Conservation (phyloP, 1,140 invertebrate species). For the Drosophila tsacasi region DNA sequence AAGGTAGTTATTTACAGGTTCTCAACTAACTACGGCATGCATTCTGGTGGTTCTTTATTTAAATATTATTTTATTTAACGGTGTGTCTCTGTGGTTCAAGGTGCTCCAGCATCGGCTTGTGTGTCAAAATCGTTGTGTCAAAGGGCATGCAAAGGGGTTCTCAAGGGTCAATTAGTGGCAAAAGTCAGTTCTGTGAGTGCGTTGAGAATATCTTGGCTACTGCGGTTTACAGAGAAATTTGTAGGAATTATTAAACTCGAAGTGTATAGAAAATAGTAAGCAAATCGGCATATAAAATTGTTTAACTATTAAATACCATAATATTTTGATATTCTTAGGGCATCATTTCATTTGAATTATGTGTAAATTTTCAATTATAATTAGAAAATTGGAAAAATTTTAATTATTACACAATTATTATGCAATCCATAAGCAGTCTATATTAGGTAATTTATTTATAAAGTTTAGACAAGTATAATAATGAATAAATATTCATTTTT, state of each 20-base stretch:
- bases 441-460: too few species aligned
- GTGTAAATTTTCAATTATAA: too few species aligned
- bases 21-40: constrained; percentile 36
- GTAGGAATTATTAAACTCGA: too few species aligned
- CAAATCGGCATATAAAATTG: background rate
- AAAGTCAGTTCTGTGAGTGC: constrained; percentile 6
- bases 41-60: constrained; percentile 26
- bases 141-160: constrained; percentile 29
- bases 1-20: constrained; percentile 38
- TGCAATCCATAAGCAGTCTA: background rate
- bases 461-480: background rate
- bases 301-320: background rate
- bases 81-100: constrained; percentile 29
- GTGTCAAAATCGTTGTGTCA: constrained; percentile 22
- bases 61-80: background rate
- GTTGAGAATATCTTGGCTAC: background rate
- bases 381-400: background rate
- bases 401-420: background rate
- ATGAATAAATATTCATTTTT: background rate
- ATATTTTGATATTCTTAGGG: rapidly evolving
- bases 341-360: too few species aligned
- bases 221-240: background rate
- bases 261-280: background rate
- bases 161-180: constrained; percentile 1
- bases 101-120: constrained; percentile 39